Evolutionary conservation across 1,140 invertebrate genomes (phyloP).

Genomic region (Saccostrea glomerata): DNA sequence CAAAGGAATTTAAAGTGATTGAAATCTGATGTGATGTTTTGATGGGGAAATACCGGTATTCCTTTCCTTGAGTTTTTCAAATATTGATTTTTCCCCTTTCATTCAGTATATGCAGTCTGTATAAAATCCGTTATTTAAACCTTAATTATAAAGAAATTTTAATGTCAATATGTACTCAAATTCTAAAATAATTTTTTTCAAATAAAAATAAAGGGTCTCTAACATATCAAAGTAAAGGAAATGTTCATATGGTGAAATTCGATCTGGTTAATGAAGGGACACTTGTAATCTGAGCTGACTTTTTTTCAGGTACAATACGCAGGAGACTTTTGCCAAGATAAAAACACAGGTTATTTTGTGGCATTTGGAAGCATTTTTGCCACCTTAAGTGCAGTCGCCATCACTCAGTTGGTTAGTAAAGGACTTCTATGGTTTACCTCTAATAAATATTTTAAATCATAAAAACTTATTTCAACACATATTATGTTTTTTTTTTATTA

Average conservation of each 20-base stretch:
- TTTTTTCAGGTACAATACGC: conserved; percentile 84
- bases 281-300: not conserved
- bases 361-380: conserved; percentile 90
- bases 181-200: not conserved
- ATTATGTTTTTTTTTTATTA: not conserved
- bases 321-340: conserved; percentile 83
- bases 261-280: not conserved
- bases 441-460: too few species aligned
- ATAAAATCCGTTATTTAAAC: too few species aligned
- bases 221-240: too few species aligned
- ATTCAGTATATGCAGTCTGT: too few species aligned
- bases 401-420: conserved; percentile 91
- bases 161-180: not conserved
- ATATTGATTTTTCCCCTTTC: too few species aligned
- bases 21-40: too few species aligned
- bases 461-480: not conserved
- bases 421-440: not conserved
- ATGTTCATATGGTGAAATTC: not conserved
- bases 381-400: conserved; percentile 89
- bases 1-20: too few species aligned
- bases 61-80: too few species aligned
- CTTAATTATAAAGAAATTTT: too few species aligned
- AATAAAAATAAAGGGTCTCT: not conserved
- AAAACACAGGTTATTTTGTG: conserved; percentile 85
- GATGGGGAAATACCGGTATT: too few species aligned